phyloP scores from a whole-genome alignment of 2,797 vertebrate genomes.

The Coranthus polyacanthus region DNA sequence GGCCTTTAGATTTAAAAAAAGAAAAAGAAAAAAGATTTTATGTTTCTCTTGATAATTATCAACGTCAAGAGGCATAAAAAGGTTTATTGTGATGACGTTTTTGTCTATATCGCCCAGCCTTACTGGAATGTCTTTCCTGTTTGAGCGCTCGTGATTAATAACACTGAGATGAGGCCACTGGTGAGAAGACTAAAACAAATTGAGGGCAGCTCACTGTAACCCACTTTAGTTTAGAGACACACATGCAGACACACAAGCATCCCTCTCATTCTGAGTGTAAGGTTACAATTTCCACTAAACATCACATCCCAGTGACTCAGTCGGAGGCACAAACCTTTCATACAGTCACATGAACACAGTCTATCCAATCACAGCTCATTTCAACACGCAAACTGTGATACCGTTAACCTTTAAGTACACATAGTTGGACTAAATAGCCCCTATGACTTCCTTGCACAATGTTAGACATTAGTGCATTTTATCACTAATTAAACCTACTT shows the following conservation, averaged over 20 bases:
- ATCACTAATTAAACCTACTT: background rate
- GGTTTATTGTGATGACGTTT: too few species aligned
- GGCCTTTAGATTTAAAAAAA: too few species aligned
- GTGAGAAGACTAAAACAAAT: conserved; percentile 13
- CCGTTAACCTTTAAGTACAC: background rate
- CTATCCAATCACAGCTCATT: background rate
- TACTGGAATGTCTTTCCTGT: too few species aligned
- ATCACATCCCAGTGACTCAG: background rate
- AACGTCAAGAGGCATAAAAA: too few species aligned
- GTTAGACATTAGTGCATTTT: background rate
- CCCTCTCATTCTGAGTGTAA: conserved; percentile 20
- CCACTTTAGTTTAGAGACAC: conserved; percentile 22
- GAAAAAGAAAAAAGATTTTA: too few species aligned
- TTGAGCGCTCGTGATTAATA: background rate
- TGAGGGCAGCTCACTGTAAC: conserved; percentile 1
- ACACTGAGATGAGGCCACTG: conserved; percentile 9
- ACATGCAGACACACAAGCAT: background rate
- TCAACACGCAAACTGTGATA: background rate
- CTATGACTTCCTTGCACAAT: background rate
- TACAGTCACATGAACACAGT: too few species aligned
- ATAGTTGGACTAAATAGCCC: background rate
- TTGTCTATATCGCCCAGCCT: too few species aligned
- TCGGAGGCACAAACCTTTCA: too few species aligned
- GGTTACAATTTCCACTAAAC: conserved; percentile 29
- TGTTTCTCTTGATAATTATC: too few species aligned